These are phyloP conservation scores for Chiloscyllium punctatum DNA, from an alignment of 2,797 vertebrate genomes.

Conservation along the genomic window DNA sequence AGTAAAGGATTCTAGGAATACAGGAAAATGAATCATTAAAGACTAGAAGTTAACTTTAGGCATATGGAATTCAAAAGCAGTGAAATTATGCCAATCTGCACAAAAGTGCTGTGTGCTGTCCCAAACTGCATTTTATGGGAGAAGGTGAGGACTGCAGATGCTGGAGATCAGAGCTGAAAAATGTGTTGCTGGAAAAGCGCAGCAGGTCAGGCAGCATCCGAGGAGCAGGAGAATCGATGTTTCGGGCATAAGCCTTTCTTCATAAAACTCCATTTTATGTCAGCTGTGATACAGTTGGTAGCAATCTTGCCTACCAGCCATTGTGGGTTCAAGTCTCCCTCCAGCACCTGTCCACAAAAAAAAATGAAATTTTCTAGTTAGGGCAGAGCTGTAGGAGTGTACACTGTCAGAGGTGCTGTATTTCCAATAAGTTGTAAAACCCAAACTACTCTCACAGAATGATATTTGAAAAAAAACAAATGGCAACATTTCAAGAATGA, in stretches of 20 bases:
- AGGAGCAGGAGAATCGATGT: no score
- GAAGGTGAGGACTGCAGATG: no score
- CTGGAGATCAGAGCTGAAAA: no score
- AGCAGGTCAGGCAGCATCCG: no score
- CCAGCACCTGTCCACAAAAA: not conserved
- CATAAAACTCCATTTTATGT: not conserved
- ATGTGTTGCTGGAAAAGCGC: no score
- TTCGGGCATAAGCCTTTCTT: no score
- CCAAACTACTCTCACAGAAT: not conserved
- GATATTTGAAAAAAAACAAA: not conserved
- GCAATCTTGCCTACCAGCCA: not conserved
- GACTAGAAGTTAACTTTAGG: not conserved
- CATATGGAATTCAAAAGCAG: not conserved
- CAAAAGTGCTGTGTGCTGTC: not conserved
- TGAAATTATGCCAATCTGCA: not conserved
- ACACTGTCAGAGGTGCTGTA: no score
- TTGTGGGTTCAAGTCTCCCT: not conserved
- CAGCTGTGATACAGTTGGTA: not conserved
- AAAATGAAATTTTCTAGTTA: not conserved
- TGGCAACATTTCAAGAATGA: not conserved
- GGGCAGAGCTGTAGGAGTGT: not conserved
- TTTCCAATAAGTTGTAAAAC: not conserved
- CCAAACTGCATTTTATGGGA: no score
- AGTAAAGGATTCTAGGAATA: not conserved
- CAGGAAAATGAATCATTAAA: not conserved